Evolutionary conservation across 2,888 invertebrate genomes (phyloP), one percentile per base, ranked within the genome.

Genomic region (Lycocerus yunnanus): DNA sequence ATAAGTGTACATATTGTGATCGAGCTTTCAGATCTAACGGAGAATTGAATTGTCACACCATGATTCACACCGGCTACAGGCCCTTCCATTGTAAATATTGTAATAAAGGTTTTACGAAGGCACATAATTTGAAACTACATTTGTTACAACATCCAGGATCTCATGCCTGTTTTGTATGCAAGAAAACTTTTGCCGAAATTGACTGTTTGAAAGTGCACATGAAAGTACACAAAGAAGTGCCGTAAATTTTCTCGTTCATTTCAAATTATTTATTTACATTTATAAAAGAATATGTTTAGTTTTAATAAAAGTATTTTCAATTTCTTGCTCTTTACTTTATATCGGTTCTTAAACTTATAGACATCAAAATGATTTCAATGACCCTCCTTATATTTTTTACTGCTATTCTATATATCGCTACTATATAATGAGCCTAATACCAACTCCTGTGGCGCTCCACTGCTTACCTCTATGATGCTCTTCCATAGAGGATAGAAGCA

Each of bases 11-110:
- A 80, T 88, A 90, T 74, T 94, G 94, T 84, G 92, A 92, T 79
- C 94, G 93, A 84, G 92, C 92, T 15, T 95, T 95, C 87, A 93
- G 93, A 0, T 94, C 94, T 82, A 88, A 93, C 71, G 94, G 94
- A 83, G 83, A 84, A 74, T 66, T 79, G 1, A 72, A 73, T 43
- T 80, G 80, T 68, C 84, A 84, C 68, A 81, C 82, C 71, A 80
- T 80, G 77, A 85, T 81, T 20, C 90, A 90, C 75, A 89, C 89
- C 59, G 89, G 89, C 13, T 84, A 82, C 43, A 84, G 86, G 3
- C 85, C 86, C 0, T 80, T 86, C 68, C 82, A 83, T 59, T 90
- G 90, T 80, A 86, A 88, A 75, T 85, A 81, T 78, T 90, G 90
- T 78, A 81, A 82, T 2, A 86, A 85, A 27, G 85, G 83, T 58